These are phyloP conservation scores for Chondrosia reniformis DNA, from an alignment of 37 sponge, comb jelly and placozoan species.

Conservation along the genomic window DNA sequence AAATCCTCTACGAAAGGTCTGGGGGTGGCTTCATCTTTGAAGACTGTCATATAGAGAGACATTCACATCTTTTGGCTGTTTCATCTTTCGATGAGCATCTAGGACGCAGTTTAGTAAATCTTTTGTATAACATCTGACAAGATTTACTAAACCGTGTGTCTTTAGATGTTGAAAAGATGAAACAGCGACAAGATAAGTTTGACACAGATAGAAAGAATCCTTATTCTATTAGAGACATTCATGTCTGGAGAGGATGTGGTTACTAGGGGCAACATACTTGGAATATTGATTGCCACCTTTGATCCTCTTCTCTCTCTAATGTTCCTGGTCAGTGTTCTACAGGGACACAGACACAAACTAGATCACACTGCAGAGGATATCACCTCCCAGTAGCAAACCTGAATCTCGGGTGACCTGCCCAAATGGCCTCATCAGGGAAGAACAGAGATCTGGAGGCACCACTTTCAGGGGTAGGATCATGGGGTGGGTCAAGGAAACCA, in stretches of 20 bases:
- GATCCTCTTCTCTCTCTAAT: conserved; percentile 89
- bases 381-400: conserved; percentile 31
- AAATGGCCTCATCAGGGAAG: conserved; percentile 89
- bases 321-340: conserved; percentile 75
- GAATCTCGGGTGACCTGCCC: conserved; percentile 77
- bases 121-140: too few species aligned
- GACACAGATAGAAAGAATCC: too few species aligned
- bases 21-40: conserved; percentile 58
- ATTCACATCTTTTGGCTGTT: too few species aligned
- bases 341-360: conserved; percentile 1
- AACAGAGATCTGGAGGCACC: conserved; percentile 76
- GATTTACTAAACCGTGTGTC: too few species aligned
- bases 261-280: too few species aligned
- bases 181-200: too few species aligned
- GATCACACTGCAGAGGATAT: not conserved
- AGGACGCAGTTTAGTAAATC: too few species aligned
- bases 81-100: too few species aligned
- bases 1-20: conserved; percentile 69
- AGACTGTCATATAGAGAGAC: conserved; percentile 34
- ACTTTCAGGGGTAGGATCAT: conserved; percentile 39
- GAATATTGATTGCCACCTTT: conserved; percentile 80
- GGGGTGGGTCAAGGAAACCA: conserved; percentile 73
- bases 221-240: too few species aligned
- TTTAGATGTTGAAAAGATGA: too few species aligned
- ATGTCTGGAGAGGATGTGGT: too few species aligned